Conservation (phyloP, 2,797 vertebrate genomes). For the Eupleurogrammus muticus region DNA sequence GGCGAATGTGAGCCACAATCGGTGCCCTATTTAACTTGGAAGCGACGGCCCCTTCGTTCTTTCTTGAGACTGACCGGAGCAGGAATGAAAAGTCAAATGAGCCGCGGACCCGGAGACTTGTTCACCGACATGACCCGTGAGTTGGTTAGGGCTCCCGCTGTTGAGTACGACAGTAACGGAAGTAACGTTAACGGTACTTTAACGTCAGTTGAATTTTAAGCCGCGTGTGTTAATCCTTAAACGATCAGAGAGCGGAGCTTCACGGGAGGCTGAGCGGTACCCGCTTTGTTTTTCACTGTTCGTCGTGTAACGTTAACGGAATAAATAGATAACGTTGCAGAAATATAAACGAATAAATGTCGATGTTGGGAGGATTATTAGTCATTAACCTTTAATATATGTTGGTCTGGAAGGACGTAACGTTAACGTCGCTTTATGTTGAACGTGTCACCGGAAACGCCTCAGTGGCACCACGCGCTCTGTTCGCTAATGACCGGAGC, state of each 20-base stretch:
- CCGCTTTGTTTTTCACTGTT: background rate
- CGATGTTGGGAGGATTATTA: too few relatives aligned
- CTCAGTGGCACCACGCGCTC: background rate
- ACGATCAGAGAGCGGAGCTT: too few relatives aligned
- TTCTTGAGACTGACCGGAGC: background rate
- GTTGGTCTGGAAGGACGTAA: fast-evolving
- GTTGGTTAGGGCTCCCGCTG: background rate
- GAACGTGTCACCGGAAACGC: background rate
- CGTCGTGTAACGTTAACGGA: fast-evolving
- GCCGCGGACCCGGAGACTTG: fast-evolving
- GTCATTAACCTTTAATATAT: too few relatives aligned
- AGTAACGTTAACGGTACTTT: background rate
- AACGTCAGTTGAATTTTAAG: background rate
- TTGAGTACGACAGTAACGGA: background rate
- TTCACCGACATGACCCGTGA: slow-evolving; percentile 5
- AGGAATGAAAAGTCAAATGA: fast-evolving
- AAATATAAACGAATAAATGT: background rate
- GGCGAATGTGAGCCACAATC: slow-evolving; percentile 6
- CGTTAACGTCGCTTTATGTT: background rate
- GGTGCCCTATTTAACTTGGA: slow-evolving; percentile 35
- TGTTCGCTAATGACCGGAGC: background rate
- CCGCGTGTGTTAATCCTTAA: too few relatives aligned
- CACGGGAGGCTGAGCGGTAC: too few relatives aligned
- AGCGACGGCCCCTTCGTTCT: fast-evolving
- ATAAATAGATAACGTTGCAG: too few relatives aligned